A percentile compares a stretch with the other conserved stretches of the same genome.
These are phyloP conservation scores for Odontocerum albicorne DNA, from an alignment of 2,888 invertebrate species.

Conservation along the genomic window DNA sequence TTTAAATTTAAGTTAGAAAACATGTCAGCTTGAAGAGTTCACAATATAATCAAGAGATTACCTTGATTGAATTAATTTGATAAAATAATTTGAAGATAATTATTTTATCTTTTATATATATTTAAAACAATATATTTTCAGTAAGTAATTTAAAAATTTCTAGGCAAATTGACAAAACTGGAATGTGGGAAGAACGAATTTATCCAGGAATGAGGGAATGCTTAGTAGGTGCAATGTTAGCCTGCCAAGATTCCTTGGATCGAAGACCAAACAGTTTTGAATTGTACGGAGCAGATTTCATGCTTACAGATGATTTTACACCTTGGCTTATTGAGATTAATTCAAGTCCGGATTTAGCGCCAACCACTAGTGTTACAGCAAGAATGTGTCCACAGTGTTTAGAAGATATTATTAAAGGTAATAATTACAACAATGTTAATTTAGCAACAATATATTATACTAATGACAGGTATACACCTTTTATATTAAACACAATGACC, in stretches of 20 bases:
- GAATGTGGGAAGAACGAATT: constrained; percentile 81
- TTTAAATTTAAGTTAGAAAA: too few species aligned
- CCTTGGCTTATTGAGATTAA: constrained; percentile 96
- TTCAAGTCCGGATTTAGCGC: constrained; percentile 88
- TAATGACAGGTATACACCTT: too few species aligned
- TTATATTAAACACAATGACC: too few species aligned
- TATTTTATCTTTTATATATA: too few species aligned
- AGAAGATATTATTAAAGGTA: constrained; percentile 91
- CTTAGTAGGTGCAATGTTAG: constrained; percentile 76
- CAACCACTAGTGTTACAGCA: constrained; percentile 88
- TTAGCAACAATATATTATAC: too few species aligned
- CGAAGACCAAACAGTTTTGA: constrained; percentile 83
- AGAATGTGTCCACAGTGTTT: constrained; percentile 83
- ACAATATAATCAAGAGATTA: too few species aligned
- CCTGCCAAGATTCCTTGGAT: constrained; percentile 85
- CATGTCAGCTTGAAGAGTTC: too few species aligned
- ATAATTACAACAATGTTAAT: too few species aligned
- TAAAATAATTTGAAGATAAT: too few species aligned
- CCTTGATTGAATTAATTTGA: too few species aligned
- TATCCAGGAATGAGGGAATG: constrained; percentile 87
- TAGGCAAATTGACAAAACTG: constrained; percentile 72
- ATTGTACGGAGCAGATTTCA: constrained; percentile 93
- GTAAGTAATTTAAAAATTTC: not conserved
- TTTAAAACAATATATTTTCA: too few species aligned
- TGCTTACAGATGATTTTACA: constrained; percentile 83